Conservation (phyloP, 2,797 vertebrate genomes). For the Clarias platycephalus region DNA sequence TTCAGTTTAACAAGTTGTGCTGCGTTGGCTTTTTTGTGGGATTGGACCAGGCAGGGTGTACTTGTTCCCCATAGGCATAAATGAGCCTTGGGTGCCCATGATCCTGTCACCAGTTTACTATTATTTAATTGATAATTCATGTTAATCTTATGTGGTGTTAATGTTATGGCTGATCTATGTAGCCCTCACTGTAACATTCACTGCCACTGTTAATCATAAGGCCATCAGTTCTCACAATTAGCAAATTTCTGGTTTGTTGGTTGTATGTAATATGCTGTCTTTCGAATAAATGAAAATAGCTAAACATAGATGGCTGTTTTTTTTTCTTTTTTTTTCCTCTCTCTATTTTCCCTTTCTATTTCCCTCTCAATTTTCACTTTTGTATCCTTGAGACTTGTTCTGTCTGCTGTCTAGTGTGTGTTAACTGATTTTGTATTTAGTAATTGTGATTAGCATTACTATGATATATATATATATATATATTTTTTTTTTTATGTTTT, state of each 20-base stretch:
- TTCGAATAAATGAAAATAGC: constrained; percentile 66
- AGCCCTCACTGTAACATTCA: constrained; percentile 51
- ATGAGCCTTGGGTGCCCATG: too few relatives aligned
- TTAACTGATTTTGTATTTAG: not conserved
- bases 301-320: constrained; percentile 37
- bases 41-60: too few relatives aligned
- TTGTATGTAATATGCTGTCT: constrained; percentile 58
- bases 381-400: not conserved
- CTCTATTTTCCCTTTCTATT: too few relatives aligned
- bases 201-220: constrained; percentile 40
- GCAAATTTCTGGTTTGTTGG: constrained; percentile 55
- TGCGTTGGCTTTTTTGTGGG: too few relatives aligned
- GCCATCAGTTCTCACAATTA: constrained; percentile 53
- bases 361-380: not conserved
- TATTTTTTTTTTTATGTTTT: not conserved
- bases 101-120: too few relatives aligned
- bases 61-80: too few relatives aligned
- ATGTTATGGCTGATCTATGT: too few relatives aligned
- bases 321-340: not conserved
- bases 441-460: not conserved
- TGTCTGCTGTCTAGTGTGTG: not conserved
- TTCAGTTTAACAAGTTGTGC: too few relatives aligned
- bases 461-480: not conserved
- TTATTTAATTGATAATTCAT: too few relatives aligned
- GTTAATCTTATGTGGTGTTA: too few relatives aligned